These are phyloP conservation scores for Antheraea mylitta DNA, from an alignment of 1,140 invertebrate species.

Conservation along the genomic window DNA sequence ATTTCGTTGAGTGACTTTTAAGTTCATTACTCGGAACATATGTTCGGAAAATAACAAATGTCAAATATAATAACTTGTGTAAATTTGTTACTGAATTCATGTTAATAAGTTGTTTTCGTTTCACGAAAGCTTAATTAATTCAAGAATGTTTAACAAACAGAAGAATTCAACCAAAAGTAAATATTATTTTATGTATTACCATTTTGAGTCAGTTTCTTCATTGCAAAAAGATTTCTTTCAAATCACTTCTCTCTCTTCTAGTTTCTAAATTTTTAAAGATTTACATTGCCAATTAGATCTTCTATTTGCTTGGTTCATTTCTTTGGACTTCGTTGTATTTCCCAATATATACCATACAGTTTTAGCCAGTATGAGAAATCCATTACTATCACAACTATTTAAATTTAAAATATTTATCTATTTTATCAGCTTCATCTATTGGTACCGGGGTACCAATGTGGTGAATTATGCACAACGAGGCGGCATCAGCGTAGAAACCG, in stretches of 20 bases:
- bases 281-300: too few relatives aligned
- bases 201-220: too few relatives aligned
- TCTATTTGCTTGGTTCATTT: too few relatives aligned
- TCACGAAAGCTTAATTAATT: not conserved
- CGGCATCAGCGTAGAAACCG: constrained; percentile 92
- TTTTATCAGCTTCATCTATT: constrained; percentile 87
- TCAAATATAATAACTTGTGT: not conserved
- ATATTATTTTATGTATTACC: not conserved
- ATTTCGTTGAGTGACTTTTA: constrained; percentile 2
- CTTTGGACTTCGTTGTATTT: too few relatives aligned
- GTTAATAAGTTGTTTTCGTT: not conserved
- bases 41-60: not conserved
- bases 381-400: too few relatives aligned
- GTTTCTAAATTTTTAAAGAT: too few relatives aligned
- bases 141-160: not conserved
- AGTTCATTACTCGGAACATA: not conserved
- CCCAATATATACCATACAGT: too few relatives aligned
- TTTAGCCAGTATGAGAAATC: too few relatives aligned
- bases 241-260: too few relatives aligned
- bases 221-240: too few relatives aligned
- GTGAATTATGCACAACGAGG: constrained; percentile 93
- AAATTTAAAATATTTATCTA: too few relatives aligned
- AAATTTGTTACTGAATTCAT: not conserved
- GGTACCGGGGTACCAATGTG: constrained; percentile 92
- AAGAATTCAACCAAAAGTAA: not conserved